Evolutionary conservation across 2,888 invertebrate genomes (phyloP), one percentile per base, ranked within the genome.

Genomic region (Orthosia gracilis): DNA sequence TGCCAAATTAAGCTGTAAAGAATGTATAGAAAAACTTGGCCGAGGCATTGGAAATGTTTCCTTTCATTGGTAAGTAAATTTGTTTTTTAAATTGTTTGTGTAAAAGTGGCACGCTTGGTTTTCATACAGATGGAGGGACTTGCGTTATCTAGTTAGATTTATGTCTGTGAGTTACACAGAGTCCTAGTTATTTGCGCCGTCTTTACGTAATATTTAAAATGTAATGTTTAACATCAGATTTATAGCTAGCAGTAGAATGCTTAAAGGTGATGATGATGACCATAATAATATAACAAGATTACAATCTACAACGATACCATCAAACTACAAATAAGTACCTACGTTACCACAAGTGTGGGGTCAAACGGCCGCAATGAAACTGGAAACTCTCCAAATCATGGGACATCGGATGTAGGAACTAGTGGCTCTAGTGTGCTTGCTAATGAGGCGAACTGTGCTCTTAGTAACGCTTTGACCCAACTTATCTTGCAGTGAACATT

Each of bases 401-500:
- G 65, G 65, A 73, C 66, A 62, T 82, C 58, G 67, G 68, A 73
- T 72, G 69, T 58, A 18, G 61, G 50, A 63, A 26, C 23, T 63
- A 66, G 17, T 55, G 50, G 55, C 55, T 26, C 64, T 64, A 49
- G 76, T 54, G 31, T 45, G 61, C 54, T 80, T 61, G 76, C 84
- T 81, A 81, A 81, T 81, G 85, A 81, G 57, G 52, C 17, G n/a
- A 23, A 57, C 57, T 47, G 84, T 69, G 69, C 63, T 66, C 66
- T 23, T 54, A 67, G 66, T 7, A 52, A 55, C 47, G 55, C 26
- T 66, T 57, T 80, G 81, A 74, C 45, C 45, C 26, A n/a, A 62
- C 55, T 80, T 58, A 72, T 62, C 18, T 18, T 18, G 50, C 49
- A 49, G 18, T 31, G 68, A 69, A 50, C 11, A 57, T 67, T 4